phyloP scores from a whole-genome alignment of 2,797 vertebrate species.

The Chaunax sp. region DNA sequence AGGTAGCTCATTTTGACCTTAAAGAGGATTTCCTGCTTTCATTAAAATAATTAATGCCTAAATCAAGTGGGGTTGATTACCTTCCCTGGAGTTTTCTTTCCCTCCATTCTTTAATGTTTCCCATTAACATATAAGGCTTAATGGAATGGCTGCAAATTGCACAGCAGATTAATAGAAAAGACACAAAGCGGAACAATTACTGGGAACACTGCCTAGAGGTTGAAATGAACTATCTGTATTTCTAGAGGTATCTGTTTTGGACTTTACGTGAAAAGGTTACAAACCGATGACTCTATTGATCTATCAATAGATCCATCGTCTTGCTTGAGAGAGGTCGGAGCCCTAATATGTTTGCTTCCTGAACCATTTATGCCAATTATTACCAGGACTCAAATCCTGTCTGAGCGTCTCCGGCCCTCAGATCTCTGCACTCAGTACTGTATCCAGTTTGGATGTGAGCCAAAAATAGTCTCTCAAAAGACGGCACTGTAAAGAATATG shows the following conservation, averaged over 20 bases:
- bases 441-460: slow-evolving; percentile 29
- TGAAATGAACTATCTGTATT: slow-evolving; percentile 25
- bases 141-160: slow-evolving; percentile 57
- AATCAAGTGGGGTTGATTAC: slow-evolving; percentile 73
- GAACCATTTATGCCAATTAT: slow-evolving; percentile 15
- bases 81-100: slow-evolving; percentile 59
- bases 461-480: slow-evolving; percentile 35
- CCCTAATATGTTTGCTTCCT: background rate
- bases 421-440: slow-evolving; percentile 1
- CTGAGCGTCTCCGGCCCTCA: slow-evolving; percentile 11
- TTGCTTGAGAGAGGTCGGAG: too few species aligned
- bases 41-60: slow-evolving; percentile 82
- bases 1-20: slow-evolving; percentile 77
- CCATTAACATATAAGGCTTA: slow-evolving; percentile 76
- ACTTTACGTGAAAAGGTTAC: background rate
- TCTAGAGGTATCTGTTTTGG: slow-evolving; percentile 5
- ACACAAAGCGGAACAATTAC: slow-evolving; percentile 43
- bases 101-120: slow-evolving; percentile 57
- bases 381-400: slow-evolving; percentile 9
- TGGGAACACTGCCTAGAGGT: slow-evolving; percentile 32
- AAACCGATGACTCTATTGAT: background rate
- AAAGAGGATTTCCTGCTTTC: slow-evolving; percentile 72
- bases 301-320: background rate
- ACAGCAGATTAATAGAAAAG: slow-evolving; percentile 38
- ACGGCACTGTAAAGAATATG: slow-evolving; percentile 39